These are phyloP conservation scores for Sciurus vulgaris DNA, from an alignment of 2,797 vertebrate genomes.

Conservation along the genomic window DNA sequence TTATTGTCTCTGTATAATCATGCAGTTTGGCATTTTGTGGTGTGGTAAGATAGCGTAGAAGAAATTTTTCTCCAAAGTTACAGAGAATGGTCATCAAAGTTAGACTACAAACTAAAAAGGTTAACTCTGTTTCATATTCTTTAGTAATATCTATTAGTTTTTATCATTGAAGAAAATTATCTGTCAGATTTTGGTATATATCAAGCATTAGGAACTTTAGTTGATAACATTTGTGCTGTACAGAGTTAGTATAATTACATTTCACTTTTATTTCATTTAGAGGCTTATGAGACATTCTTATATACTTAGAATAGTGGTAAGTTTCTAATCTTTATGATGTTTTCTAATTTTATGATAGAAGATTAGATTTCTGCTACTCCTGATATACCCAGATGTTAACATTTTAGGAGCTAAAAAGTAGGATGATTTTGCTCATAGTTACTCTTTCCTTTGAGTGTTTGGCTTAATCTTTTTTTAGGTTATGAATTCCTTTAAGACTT, in stretches of 20 bases:
- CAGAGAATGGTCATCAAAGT: background rate
- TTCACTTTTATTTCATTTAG: slow-evolving; percentile 30
- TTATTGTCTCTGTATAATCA: background rate
- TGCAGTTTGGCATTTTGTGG: slow-evolving; percentile 27
- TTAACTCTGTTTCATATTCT: background rate
- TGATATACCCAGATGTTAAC: background rate
- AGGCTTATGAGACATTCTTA: background rate
- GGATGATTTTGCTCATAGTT: background rate
- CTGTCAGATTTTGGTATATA: background rate
- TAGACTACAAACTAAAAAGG: background rate
- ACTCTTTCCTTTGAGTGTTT: background rate
- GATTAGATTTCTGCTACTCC: slow-evolving; percentile 19
- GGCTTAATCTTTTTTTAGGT: background rate
- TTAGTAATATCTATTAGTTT: slow-evolving; percentile 8
- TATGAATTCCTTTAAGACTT: slow-evolving; percentile 19
- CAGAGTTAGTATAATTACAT: slow-evolving; percentile 2
- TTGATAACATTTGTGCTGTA: background rate
- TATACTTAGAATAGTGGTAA: background rate
- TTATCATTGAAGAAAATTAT: slow-evolving; percentile 41
- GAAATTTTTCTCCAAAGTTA: slow-evolving; percentile 29
- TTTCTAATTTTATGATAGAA: slow-evolving; percentile 52
- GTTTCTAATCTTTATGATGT: slow-evolving; percentile 19
- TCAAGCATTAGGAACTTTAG: slow-evolving; percentile 24
- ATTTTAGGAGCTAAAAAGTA: slow-evolving; percentile 42
- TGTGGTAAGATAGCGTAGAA: background rate